A percentile compares a stretch with the other conserved stretches of the same genome.
Evolutionary conservation across 2,888 invertebrate species (phyloP).

Genomic region (Lymantria monacha): DNA sequence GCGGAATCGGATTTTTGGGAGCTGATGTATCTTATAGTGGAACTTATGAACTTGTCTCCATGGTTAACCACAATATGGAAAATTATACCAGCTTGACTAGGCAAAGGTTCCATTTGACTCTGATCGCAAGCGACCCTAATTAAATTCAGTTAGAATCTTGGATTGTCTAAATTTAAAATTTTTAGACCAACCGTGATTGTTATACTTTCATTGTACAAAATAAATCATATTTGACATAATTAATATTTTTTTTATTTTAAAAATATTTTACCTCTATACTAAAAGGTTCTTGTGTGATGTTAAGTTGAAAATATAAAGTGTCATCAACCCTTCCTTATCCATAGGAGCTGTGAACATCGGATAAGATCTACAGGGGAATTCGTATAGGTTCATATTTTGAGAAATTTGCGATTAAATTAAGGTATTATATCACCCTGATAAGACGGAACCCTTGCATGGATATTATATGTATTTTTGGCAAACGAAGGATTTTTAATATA

Average conservation of each 20-base stretch:
- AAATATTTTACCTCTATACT: background rate
- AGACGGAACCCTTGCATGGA: too few relatives aligned
- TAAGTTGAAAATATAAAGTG: too few relatives aligned
- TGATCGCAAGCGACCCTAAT: background rate
- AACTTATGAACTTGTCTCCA: slow-evolving; percentile 18
- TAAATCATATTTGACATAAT: background rate
- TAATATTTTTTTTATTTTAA: background rate
- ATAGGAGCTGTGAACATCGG: too few relatives aligned
- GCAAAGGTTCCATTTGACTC: slow-evolving; percentile 17
- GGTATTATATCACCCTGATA: too few relatives aligned
- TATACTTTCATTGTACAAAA: too few relatives aligned
- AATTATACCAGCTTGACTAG: slow-evolving; percentile 10
- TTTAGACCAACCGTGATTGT: background rate
- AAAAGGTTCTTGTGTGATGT: too few relatives aligned
- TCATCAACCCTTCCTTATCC: too few relatives aligned
- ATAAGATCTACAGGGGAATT: too few relatives aligned
- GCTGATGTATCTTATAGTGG: slow-evolving; percentile 13
- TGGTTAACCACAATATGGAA: slow-evolving; percentile 12
- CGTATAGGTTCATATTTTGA: too few relatives aligned
- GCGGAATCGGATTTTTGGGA: slow-evolving; percentile 13
- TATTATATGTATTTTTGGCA: too few relatives aligned
- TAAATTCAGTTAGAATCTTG: background rate
- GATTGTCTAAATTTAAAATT: background rate
- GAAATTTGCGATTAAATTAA: too few relatives aligned
- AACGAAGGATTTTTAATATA: too few relatives aligned